These are phyloP conservation scores for Pediacus dermestoides DNA, from an alignment of 2,888 invertebrate genomes.

Conservation along the genomic window DNA sequence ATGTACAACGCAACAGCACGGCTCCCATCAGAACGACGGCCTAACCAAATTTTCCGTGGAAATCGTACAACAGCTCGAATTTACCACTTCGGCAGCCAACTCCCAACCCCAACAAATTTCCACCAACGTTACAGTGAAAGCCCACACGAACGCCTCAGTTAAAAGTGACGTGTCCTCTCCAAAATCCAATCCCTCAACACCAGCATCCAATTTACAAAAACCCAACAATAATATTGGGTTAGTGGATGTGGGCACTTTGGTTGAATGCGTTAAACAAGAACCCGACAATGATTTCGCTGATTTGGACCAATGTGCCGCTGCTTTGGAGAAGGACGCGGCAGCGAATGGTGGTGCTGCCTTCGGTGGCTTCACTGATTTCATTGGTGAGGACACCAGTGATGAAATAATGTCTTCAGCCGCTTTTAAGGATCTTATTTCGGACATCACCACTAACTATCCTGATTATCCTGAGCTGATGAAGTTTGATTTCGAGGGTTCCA, in stretches of 20 bases:
- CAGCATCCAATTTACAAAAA: conserved; percentile 39
- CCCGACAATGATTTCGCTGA: conserved; percentile 86
- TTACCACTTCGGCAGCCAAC: conserved; percentile 82
- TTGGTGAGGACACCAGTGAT: conserved; percentile 79
- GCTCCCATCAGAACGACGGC: conserved; percentile 51
- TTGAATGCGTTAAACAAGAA: conserved; percentile 63
- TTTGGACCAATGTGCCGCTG: conserved; percentile 78
- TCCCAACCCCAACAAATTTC: conserved; percentile 86
- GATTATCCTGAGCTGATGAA: conserved; percentile 71
- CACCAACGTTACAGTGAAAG: conserved; percentile 89
- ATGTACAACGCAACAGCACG: conserved; percentile 56
- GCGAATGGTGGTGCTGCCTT: conserved; percentile 68
- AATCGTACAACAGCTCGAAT: conserved; percentile 88
- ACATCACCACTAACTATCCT: conserved; percentile 68
- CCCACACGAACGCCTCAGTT: conserved; percentile 66
- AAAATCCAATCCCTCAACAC: conserved; percentile 52
- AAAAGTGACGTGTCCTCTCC: conserved; percentile 59
- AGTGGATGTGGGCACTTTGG: conserved; percentile 61
- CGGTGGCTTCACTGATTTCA: conserved; percentile 74
- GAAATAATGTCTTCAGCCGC: conserved; percentile 72
- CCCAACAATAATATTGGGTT: conserved; percentile 43
- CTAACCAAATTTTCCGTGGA: conserved; percentile 82
- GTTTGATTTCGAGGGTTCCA: too few relatives aligned
- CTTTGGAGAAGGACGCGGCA: conserved; percentile 79
- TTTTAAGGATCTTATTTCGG: conserved; percentile 83